phyloP scores from a whole-genome alignment of 64 coral and sea anemone species.

The Montipora efflorescens region DNA sequence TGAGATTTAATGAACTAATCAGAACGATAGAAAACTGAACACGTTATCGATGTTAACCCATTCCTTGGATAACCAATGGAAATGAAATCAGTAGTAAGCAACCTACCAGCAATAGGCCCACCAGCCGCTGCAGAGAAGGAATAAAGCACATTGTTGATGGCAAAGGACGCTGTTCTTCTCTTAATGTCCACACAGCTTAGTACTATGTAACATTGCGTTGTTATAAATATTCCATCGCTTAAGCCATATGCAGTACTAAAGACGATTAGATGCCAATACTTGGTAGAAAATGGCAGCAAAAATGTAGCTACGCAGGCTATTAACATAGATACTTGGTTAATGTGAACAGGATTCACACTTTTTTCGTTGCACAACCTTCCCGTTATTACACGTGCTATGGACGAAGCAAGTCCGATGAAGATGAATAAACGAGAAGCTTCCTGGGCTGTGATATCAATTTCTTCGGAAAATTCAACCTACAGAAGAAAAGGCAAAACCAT shows the following conservation, averaged over 20 bases:
- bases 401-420: slow-evolving; percentile 42
- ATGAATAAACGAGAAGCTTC: slow-evolving; percentile 48
- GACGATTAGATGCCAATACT: slow-evolving; percentile 30
- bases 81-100: neutral
- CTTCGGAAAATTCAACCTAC: slow-evolving; percentile 40
- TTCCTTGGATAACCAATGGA: too few species aligned
- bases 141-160: slow-evolving; percentile 13
- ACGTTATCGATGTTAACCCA: too few species aligned
- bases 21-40: too few species aligned
- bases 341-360: slow-evolving; percentile 25
- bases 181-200: slow-evolving; percentile 16
- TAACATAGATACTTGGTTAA: slow-evolving; percentile 18
- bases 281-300: neutral
- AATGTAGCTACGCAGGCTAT: neutral
- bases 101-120: slow-evolving; percentile 23
- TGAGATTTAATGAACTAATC: too few species aligned
- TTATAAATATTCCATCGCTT: slow-evolving; percentile 37
- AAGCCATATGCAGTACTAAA: slow-evolving; percentile 35
- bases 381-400: neutral
- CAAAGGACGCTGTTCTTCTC: slow-evolving; percentile 18
- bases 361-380: slow-evolving; percentile 20
- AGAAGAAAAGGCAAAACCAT: neutral
- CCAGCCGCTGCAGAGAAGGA: neutral
- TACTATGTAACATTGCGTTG: slow-evolving; percentile 10
- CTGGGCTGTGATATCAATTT: neutral